Evolutionary conservation across 1,140 invertebrate genomes (phyloP), one percentile per base, ranked within the genome.

Genomic region (Limonius californicus): DNA sequence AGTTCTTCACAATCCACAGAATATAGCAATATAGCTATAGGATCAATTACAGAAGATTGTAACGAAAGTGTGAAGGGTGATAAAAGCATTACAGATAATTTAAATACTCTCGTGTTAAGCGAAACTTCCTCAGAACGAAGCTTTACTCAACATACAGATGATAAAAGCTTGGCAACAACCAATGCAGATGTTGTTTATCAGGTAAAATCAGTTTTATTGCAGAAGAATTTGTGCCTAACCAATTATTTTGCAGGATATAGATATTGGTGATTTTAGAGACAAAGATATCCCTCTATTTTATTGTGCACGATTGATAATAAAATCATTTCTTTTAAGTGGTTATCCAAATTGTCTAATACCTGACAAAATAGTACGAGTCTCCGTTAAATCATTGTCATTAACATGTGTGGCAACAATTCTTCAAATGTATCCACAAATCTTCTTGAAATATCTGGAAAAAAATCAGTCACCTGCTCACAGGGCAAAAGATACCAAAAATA

Each of bases 351-450:
- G 79, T 21, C 73, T 87, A 39, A 82, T 89, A 53, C 75, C 85
- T 11, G 89, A 89, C 71, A 83, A 84, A 66, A 78, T 76, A 42
- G 86, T 92, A 8, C 80, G 92, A 27, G 90, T 95, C 12, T 94
- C 91, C 62, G 85, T 94, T 0, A 94, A 95, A 79, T 86, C 89
- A 0, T 82, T 93, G 27, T 89, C 91, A 0, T 71, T 95, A 2
- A 85, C 83, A 27, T 93, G 90, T 74, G 70, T 95, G 1, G 82
- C 85, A 1, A 82, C 84, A 45, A 82, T 90, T 23, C 74, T 93
- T 20, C 80, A 80, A 21, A 69, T 94, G 23, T 85, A 86, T 70
- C 91, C 93, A 0, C 78, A 84, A 57, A 74, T 87, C n/a, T 84
- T 92, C 39, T 81, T 85, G 0, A 66, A 85, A 35, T 82, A 83